These are phyloP conservation scores for Paramisgurnus dabryanus DNA, from an alignment of 2,113 vertebrate species.

Conservation along the genomic window DNA sequence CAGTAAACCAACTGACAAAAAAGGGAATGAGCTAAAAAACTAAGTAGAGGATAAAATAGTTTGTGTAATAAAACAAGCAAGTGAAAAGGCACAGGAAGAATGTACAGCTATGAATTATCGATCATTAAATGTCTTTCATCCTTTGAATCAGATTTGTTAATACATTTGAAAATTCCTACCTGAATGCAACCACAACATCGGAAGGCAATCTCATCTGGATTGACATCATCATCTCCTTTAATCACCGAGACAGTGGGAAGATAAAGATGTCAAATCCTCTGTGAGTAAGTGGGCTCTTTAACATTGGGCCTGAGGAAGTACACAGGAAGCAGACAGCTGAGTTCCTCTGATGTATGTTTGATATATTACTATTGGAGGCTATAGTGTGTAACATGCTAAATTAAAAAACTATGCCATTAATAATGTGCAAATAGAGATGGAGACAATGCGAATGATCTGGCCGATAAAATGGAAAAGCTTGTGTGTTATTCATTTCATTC, in stretches of 20 bases:
- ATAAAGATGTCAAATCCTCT: constrained; percentile 34
- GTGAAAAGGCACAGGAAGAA: no score
- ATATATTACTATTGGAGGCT: background rate
- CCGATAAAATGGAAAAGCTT: no score
- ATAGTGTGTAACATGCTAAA: background rate
- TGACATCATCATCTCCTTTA: constrained; percentile 34
- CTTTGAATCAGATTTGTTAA: no score
- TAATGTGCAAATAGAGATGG: background rate
- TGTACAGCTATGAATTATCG: no score
- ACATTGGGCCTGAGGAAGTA: constrained; percentile 5
- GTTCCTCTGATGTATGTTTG: background rate
- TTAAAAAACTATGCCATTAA: background rate
- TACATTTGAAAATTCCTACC: no score
- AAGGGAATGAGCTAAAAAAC: no score
- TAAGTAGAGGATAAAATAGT: no score
- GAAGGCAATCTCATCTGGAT: background rate
- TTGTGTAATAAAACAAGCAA: no score
- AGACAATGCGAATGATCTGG: background rate
- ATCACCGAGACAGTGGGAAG: constrained; percentile 54
- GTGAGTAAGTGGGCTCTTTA: background rate
- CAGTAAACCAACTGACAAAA: no score
- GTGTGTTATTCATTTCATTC: background rate
- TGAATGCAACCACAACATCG: no score
- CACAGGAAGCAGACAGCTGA: background rate
- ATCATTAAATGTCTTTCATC: no score